Conservation (phyloP, 2,888 invertebrate genomes). For the Drosophila bunnanda region DNA sequence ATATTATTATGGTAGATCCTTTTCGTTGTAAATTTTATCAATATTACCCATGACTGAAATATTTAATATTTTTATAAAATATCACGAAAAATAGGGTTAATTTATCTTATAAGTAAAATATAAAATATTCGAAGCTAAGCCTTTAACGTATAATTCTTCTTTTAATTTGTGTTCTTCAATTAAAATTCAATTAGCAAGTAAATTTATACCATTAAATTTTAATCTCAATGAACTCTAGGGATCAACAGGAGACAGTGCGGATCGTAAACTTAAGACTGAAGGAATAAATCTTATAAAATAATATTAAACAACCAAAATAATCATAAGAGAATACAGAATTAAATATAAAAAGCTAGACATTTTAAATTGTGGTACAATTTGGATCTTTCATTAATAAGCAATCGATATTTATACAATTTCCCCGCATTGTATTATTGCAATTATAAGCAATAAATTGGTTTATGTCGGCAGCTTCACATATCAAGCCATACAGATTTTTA, state of each 20-base stretch:
- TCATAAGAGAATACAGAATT: neutral
- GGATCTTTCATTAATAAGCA: neutral
- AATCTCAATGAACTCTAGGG: neutral
- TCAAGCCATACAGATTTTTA: constrained; percentile 43
- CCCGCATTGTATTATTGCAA: constrained; percentile 19
- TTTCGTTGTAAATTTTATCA: too few relatives aligned
- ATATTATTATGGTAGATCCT: too few relatives aligned
- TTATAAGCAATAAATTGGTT: constrained; percentile 41
- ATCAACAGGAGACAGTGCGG: constrained; percentile 1
- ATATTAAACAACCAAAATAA: neutral
- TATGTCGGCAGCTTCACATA: constrained; percentile 34
- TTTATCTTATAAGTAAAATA: neutral
- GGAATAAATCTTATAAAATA: too few relatives aligned
- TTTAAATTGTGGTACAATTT: neutral
- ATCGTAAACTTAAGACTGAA: neutral
- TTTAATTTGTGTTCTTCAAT: constrained; percentile 5
- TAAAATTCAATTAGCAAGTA: constrained; percentile 14
- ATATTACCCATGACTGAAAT: too few relatives aligned
- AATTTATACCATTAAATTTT: neutral
- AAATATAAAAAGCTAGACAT: neutral
- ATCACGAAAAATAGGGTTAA: too few relatives aligned
- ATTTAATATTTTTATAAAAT: too few relatives aligned
- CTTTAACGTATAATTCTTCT: neutral
- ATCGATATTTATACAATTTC: neutral
- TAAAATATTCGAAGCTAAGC: neutral